Evolutionary conservation across 23 tunicate species (phyloP), one percentile per base, ranked within the genome.

Genomic region (Ascidia mentula): DNA sequence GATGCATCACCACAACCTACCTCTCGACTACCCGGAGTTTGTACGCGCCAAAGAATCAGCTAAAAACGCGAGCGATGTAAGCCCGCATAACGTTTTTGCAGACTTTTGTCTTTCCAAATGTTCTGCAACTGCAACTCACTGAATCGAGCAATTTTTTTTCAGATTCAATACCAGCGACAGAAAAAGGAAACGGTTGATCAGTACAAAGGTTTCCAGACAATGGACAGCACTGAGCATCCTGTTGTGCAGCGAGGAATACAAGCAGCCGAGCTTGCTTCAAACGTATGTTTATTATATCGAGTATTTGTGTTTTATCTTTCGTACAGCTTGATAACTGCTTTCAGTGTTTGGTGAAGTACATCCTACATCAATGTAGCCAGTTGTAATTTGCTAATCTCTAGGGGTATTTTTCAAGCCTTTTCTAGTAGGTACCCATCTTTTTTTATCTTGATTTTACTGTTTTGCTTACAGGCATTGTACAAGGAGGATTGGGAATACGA

Each of bases 171-270:
- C 72, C 84, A 88, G 42, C 88, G 88, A 36, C 93, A 88, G 60
- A 76, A 72, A 38, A 38, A 76, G 8, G 93, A 93, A 88, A 75
- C 76, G 18, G 84, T 88, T 36, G 92, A 93, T 61, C 53, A 84
- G 20, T 86, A 88, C 85, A 84, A 89, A 8, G 98, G 98, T 59
- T 93, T 79, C 69, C 98, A 93, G 59, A 93, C 93, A n/a, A 88
- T 93, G 89, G 93, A 93, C 76, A 77, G 89, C 65, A 79, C 80
- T 46, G 93, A 88, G 30, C 98, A 93, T 81, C 98, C 98, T 35
- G 85, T 93, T 53, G 98, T 93, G 31, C 83, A 84, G 80, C 93
- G 85, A 80, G 83, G 90, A 69, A 80, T 77, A 26, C 77, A 88
- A 76, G 86, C 88, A 12, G 86, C 86, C 20, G 86, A 93, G 70